These are phyloP conservation scores for Sarcophaga carnaria DNA, from an alignment of 2,888 invertebrate species.

Conservation along the genomic window DNA sequence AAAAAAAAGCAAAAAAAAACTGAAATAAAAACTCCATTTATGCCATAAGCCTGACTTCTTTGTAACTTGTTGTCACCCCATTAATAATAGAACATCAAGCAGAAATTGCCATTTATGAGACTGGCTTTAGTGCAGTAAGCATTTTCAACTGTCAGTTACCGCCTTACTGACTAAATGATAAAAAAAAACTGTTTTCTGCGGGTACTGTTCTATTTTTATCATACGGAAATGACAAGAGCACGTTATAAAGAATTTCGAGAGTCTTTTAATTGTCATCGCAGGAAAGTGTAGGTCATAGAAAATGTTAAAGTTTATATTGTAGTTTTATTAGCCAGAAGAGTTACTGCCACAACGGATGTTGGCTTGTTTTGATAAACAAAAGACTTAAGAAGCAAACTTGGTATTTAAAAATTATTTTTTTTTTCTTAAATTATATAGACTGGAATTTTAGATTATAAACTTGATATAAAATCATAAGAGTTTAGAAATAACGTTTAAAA, in stretches of 20 bases:
- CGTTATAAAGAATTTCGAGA: too few relatives aligned
- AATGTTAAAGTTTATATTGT: background rate
- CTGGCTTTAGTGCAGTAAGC: background rate
- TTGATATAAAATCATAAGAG: too few relatives aligned
- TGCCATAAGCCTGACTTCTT: slow-evolving; percentile 38
- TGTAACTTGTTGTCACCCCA: slow-evolving; percentile 48
- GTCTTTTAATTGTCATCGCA: too few relatives aligned
- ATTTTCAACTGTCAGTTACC: slow-evolving; percentile 26
- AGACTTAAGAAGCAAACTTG: background rate
- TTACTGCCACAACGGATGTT: background rate
- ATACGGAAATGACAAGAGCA: too few relatives aligned
- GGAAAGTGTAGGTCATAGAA: background rate
- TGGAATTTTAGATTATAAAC: too few relatives aligned
- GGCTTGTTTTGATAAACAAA: background rate
- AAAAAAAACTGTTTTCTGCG: background rate
- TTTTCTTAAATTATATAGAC: too few relatives aligned
- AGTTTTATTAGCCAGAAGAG: background rate
- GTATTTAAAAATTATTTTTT: too few relatives aligned
- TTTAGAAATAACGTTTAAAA: too few relatives aligned
- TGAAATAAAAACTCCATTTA: slow-evolving; percentile 26
- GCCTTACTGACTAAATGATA: slow-evolving; percentile 10
- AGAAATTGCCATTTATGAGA: slow-evolving; percentile 18
- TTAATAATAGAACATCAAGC: slow-evolving; percentile 38
- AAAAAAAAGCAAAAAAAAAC: background rate
- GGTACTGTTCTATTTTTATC: too few relatives aligned